phyloP scores from a whole-genome alignment of 2,888 invertebrate genomes.

The Myathropa florea region DNA sequence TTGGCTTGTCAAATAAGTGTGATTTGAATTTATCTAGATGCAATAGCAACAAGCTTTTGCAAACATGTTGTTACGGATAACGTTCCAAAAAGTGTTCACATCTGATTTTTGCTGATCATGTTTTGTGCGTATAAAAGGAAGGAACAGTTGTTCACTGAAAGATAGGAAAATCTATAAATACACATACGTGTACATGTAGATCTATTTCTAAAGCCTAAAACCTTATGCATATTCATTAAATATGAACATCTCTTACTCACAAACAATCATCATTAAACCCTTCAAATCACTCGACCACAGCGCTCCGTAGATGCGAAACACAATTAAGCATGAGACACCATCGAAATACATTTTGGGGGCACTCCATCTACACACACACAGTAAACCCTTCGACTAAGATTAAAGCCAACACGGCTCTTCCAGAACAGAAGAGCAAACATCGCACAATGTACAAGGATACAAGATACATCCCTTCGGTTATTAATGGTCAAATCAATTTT shows the following conservation, averaged over 20 bases:
- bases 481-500: constrained; percentile 67
- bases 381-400: constrained; percentile 34
- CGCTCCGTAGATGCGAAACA: constrained; percentile 32
- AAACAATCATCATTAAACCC: constrained; percentile 48
- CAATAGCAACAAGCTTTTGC: no score
- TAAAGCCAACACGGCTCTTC: constrained; percentile 23
- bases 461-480: constrained; percentile 45
- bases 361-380: constrained; percentile 34
- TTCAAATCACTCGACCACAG: constrained; percentile 36
- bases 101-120: no score
- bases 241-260: constrained; percentile 36
- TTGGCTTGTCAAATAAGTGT: no score
- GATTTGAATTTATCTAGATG: no score
- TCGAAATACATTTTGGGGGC: constrained; percentile 34
- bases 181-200: not conserved
- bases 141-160: not conserved
- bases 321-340: constrained; percentile 46
- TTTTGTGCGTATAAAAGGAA: no score
- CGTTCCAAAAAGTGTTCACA: no score
- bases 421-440: constrained; percentile 21
- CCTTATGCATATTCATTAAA: constrained; percentile 41
- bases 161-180: not conserved
- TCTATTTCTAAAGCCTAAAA: not conserved
- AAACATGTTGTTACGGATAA: no score
- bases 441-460: constrained; percentile 30